phyloP scores from a whole-genome alignment of 2,888 invertebrate species.

The Prosopocoilus inquinatus region DNA sequence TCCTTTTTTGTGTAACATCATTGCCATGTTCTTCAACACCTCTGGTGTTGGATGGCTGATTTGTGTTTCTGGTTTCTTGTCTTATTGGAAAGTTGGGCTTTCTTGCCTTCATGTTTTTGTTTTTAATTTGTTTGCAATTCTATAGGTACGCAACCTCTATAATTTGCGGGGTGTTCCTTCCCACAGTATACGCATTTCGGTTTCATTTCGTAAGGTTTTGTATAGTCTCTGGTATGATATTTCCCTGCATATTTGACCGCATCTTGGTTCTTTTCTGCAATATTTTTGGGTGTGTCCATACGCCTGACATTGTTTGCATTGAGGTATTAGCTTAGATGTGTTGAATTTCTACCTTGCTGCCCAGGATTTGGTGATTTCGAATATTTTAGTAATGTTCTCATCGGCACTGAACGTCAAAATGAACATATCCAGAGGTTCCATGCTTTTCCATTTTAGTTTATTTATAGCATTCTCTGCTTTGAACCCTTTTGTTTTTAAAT shows the following conservation, averaged over 20 bases:
- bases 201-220: neutral
- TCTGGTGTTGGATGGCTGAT: too few relatives aligned
- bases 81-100: too few relatives aligned
- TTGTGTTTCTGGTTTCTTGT: too few relatives aligned
- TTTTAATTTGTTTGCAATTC: neutral
- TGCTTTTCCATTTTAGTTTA: neutral
- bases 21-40: too few relatives aligned
- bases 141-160: too few relatives aligned
- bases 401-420: neutral
- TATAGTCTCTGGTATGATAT: constrained; percentile 7
- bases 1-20: too few relatives aligned
- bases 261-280: constrained; percentile 7
- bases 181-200: neutral
- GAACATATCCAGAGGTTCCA: neutral
- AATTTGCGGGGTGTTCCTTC: constrained; percentile 3
- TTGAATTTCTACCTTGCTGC: neutral
- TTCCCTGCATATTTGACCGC: constrained; percentile 14
- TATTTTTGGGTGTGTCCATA: constrained; percentile 4
- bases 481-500: neutral
- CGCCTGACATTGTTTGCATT: neutral
- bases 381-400: neutral
- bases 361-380: too few relatives aligned
- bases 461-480: neutral
- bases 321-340: neutral
- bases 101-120: too few relatives aligned